phyloP scores from a whole-genome alignment of 2,113 vertebrate genomes.

The Uria lomvia region DNA sequence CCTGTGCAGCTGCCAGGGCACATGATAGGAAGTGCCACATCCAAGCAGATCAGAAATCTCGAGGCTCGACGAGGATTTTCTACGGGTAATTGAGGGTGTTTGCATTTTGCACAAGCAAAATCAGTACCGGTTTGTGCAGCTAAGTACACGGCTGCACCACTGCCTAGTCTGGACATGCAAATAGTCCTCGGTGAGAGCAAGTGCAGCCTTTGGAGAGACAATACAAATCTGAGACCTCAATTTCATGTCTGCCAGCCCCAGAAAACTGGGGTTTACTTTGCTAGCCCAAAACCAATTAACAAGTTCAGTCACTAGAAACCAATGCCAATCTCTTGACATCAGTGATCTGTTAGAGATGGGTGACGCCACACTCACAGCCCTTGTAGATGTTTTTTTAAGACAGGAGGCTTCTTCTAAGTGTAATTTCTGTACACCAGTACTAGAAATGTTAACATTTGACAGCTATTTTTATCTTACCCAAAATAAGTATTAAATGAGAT shows the following conservation, averaged over 20 bases:
- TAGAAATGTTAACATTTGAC: not conserved
- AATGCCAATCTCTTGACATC: not conserved
- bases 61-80: not conserved
- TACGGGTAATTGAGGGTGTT: not conserved
- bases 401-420: not conserved
- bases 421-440: not conserved
- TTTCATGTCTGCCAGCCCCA: not conserved
- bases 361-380: not conserved
- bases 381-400: not conserved
- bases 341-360: not conserved
- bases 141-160: not conserved
- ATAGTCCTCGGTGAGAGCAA: not conserved
- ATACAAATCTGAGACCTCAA: not conserved
- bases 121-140: not conserved
- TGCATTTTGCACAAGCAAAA: not conserved
- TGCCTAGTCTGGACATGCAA: not conserved
- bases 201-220: not conserved
- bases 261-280: not conserved
- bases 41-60: slow-evolving; percentile 6
- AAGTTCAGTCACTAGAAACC: not conserved
- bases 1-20: not conserved
- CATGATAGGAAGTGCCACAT: slow-evolving; percentile 3
- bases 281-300: not conserved
- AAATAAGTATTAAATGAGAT: not conserved
- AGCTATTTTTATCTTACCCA: not conserved